These are phyloP conservation scores for Agrypnia vestita DNA, from an alignment of 1,140 invertebrate genomes.

Conservation along the genomic window DNA sequence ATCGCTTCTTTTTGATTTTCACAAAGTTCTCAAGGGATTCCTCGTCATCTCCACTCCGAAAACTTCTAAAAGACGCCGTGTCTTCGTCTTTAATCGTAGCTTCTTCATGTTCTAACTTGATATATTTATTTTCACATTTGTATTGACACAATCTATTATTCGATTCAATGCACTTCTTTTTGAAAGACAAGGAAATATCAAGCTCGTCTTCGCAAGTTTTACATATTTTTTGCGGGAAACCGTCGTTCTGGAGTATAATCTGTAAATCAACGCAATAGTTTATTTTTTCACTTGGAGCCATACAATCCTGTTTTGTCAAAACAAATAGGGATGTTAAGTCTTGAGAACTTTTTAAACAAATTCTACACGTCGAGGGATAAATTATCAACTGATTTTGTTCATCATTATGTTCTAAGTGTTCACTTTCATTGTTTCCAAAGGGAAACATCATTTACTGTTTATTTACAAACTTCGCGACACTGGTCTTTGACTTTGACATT, in stretches of 20 bases:
- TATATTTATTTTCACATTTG: background rate
- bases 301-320: background rate
- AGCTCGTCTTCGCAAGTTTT: background rate
- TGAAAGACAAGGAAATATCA: background rate
- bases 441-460: background rate
- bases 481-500: background rate
- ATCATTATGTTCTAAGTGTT: background rate
- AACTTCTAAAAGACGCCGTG: background rate
- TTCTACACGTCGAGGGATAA: background rate
- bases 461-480: background rate
- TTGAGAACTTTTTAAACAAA: conserved; percentile 4
- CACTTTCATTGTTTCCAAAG: background rate
- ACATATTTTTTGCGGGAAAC: conserved; percentile 6
- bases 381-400: background rate
- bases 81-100: background rate
- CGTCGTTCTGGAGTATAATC: background rate
- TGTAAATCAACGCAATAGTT: conserved; percentile 12
- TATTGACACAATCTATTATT: background rate
- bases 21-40: background rate
- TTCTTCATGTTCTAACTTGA: background rate
- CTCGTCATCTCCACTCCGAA: background rate
- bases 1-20: background rate
- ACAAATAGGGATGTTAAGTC: background rate
- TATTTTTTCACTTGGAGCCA: background rate
- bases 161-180: conserved; percentile 13